phyloP scores from a whole-genome alignment of 2,888 invertebrate genomes.

The Heliconius ismenius region DNA sequence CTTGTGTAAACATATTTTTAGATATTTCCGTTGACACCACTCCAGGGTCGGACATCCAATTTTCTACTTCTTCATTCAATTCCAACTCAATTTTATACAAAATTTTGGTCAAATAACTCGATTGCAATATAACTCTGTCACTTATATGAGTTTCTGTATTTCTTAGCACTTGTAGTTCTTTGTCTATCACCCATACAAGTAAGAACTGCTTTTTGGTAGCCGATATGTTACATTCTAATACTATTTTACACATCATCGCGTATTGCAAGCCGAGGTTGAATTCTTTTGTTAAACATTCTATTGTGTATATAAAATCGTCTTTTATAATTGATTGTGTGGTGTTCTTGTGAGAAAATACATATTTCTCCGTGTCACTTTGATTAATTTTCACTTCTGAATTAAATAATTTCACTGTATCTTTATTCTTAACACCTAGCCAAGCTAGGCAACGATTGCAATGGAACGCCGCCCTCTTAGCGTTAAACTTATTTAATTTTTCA shows the following conservation, averaged over 20 bases:
- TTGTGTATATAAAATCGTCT: slow-evolving; percentile 79
- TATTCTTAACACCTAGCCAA: slow-evolving; percentile 80
- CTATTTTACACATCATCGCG: slow-evolving; percentile 79
- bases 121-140: slow-evolving; percentile 65
- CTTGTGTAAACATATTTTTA: slow-evolving; percentile 80
- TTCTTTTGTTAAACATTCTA: slow-evolving; percentile 77
- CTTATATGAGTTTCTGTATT: slow-evolving; percentile 55
- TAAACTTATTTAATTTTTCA: slow-evolving; percentile 73
- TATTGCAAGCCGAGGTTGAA: slow-evolving; percentile 75
- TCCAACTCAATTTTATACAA: slow-evolving; percentile 78
- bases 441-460: slow-evolving; percentile 82
- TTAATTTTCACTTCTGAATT: slow-evolving; percentile 80
- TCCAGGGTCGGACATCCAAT: slow-evolving; percentile 80
- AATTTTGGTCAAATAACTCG: slow-evolving; percentile 80
- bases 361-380: slow-evolving; percentile 52
- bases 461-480: slow-evolving; percentile 68
- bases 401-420: slow-evolving; percentile 77
- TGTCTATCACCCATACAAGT: slow-evolving; percentile 84
- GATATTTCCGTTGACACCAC: slow-evolving; percentile 80
- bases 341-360: slow-evolving; percentile 59
- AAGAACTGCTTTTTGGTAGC: slow-evolving; percentile 75
- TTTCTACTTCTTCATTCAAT: slow-evolving; percentile 70
- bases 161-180: slow-evolving; percentile 78
- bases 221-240: slow-evolving; percentile 75
- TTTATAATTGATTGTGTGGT: slow-evolving; percentile 56